phyloP scores from a whole-genome alignment of 1,140 invertebrate genomes.

The Leptinotarsa defecta region DNA sequence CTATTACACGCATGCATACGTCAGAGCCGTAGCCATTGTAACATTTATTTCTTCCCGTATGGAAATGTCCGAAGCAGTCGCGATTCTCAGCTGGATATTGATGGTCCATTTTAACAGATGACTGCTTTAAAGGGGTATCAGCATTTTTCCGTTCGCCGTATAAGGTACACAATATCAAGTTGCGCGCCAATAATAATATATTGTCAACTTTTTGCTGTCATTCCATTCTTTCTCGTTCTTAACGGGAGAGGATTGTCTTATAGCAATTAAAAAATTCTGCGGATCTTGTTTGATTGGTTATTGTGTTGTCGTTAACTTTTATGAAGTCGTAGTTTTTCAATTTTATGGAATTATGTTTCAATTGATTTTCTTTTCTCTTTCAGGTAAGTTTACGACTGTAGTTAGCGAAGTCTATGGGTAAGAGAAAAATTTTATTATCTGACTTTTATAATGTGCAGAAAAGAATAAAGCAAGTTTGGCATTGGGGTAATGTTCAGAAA shows the following conservation, averaged over 20 bases:
- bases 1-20: not conserved
- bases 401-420: not conserved
- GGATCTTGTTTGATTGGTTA: not conserved
- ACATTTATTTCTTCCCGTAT: slow-evolving; percentile 3
- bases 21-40: not conserved
- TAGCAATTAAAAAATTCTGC: not conserved
- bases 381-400: slow-evolving; percentile 28
- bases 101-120: not conserved
- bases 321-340: not conserved
- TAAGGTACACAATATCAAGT: slow-evolving; percentile 16
- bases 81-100: slow-evolving; percentile 4
- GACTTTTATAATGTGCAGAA: not conserved
- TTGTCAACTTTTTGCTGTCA: not conserved
- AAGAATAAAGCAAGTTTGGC: too few relatives aligned
- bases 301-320: not conserved
- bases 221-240: not conserved
- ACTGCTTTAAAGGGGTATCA: slow-evolving; percentile 2
- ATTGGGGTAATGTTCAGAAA: too few relatives aligned
- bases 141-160: slow-evolving; percentile 3
- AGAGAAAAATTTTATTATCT: not conserved
- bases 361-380: slow-evolving; percentile 27
- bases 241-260: not conserved
- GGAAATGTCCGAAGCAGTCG: not conserved
- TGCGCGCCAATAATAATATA: slow-evolving; percentile 18
- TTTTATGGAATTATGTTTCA: not conserved